Evolutionary conservation across 2,797 vertebrate genomes (phyloP).

Genomic region (Pseudotriccus pelzelni): DNA sequence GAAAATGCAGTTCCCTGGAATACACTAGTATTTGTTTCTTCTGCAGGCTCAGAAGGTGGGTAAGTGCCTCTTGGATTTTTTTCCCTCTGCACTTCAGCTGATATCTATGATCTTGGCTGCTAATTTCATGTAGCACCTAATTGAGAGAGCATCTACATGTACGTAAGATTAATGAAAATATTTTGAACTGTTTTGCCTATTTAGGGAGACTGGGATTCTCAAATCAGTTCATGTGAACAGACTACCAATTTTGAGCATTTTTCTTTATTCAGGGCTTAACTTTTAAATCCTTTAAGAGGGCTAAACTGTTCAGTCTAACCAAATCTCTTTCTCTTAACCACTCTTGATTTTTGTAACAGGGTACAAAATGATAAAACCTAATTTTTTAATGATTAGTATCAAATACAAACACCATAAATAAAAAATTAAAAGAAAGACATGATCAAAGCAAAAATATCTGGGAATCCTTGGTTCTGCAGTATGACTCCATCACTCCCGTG

Average conservation of each 20-base stretch:
- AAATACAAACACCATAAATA: constrained; percentile 24
- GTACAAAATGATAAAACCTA: background rate
- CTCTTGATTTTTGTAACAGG: background rate
- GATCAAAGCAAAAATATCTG: constrained; percentile 34
- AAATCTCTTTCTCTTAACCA: background rate
- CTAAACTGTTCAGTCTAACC: background rate
- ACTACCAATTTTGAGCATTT: background rate
- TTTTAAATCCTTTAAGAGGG: background rate
- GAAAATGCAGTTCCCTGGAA: background rate
- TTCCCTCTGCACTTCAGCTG: background rate
- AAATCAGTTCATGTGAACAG: background rate
- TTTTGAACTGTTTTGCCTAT: background rate
- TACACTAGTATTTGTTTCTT: background rate
- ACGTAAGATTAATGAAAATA: background rate
- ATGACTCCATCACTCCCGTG: background rate
- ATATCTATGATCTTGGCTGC: background rate
- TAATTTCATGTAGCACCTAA: background rate
- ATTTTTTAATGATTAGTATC: background rate
- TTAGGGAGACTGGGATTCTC: background rate
- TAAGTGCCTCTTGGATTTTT: background rate
- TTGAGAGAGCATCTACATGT: background rate
- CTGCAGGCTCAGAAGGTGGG: background rate
- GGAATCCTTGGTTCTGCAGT: background rate
- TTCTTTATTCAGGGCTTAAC: background rate
- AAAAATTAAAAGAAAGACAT: constrained; percentile 10